Conservation (phyloP, 2,113 vertebrate genomes). For the Lanius ludovicianus region DNA sequence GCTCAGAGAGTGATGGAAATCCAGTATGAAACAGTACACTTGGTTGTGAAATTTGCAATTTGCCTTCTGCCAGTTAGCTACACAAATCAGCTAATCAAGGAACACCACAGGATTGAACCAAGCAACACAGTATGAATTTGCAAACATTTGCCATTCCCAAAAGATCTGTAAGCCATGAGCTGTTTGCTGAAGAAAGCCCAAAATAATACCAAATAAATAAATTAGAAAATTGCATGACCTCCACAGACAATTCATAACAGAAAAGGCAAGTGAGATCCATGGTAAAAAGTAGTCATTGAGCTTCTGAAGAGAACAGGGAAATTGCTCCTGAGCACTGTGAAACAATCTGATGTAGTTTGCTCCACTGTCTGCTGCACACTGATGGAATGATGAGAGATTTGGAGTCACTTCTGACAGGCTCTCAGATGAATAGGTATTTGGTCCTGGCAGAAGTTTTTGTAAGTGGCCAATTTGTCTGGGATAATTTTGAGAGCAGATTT, state of each 20-base stretch:
- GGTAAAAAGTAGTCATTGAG: not conserved
- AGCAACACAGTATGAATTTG: not conserved
- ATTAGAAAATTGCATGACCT: not conserved
- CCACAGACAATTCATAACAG: not conserved
- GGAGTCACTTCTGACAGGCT: not conserved
- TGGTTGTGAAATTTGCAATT: conserved; percentile 9
- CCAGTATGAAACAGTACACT: not conserved
- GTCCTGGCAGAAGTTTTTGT: not conserved
- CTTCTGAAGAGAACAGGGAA: not conserved
- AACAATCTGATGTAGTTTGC: not conserved
- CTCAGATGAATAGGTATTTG: not conserved
- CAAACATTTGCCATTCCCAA: not conserved
- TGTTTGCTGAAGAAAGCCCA: not conserved
- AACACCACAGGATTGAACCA: not conserved
- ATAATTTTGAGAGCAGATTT: not conserved
- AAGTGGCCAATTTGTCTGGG: not conserved
- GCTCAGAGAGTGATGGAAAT: conserved; percentile 9
- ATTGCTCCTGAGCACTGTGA: not conserved
- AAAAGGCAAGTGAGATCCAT: not conserved
- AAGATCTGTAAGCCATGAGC: not conserved
- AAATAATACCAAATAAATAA: conserved; percentile 12
- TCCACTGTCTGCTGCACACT: not conserved
- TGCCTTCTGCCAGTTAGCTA: not conserved
- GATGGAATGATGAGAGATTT: not conserved
- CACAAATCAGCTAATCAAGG: conserved; percentile 16